Base-by-base conservation (phyloP, 1,140 invertebrate species). In the Heliconius melpomene region DNA sequence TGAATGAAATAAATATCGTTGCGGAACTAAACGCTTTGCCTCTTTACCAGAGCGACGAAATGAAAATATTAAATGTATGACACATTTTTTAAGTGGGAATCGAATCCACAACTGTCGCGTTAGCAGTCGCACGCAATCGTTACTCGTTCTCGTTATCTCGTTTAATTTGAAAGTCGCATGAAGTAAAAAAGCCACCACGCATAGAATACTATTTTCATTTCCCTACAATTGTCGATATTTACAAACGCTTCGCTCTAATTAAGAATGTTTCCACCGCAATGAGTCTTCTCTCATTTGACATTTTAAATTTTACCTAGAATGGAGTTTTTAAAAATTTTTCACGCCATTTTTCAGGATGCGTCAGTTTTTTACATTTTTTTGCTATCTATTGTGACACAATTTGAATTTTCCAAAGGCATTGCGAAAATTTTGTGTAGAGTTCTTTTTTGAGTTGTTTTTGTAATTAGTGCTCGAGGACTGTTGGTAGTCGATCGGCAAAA, bases 181-280 rank as follows among this genome's bases (percentile, higher is more conserved):
- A 46, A 46, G 13, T 16, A 46, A 46, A 46, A 46, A 46, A 46
- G 40, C 13, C 3, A 46, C 40, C 13, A 16, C 5, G 5, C 23
- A 57, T 3, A 23, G 3, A 66, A 66, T 11, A 6, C 23, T 5
- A 66, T 26, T 66, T 66, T 9, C 60, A 16, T 66, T 66, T 29
- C 2, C 6, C 23, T 5, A 66, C 60, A 66, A 66, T 66, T 66
- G 60, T 66, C 60, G 60, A 66, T 66, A 66, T 66, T 66, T 66
- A 66, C 60, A 29, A 66, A 66, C 60, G 23, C 57, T 60, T 23
- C n/a, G n/a, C 23, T 66, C 60, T 66, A 66, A 66, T 66, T 66
- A 66, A 66, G 26, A 66, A 29, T 66, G 26, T 66, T 26, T 13
- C 60, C 11, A n/a, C 60, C 13, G 60, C 60, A 66, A 23, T 23